Conservation (phyloP, 2,113 vertebrate species). For the Tychaedon coryphoeus region DNA sequence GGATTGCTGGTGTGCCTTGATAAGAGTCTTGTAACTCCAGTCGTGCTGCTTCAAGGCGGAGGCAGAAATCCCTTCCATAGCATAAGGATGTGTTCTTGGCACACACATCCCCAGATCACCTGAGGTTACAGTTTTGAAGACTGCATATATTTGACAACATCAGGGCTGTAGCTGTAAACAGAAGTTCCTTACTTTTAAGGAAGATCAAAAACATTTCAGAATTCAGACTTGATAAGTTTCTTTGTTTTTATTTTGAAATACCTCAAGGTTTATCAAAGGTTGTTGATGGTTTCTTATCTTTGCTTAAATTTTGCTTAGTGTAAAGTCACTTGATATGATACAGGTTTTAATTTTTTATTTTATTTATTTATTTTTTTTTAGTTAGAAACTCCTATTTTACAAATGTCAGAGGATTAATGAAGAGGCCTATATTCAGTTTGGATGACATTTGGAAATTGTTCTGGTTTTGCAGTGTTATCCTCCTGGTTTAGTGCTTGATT, state of each 20-base stretch:
- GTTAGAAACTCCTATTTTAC: background rate
- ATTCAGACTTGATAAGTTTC: background rate
- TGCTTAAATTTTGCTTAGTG: background rate
- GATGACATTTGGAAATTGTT: constrained; percentile 7
- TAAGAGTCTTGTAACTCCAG: background rate
- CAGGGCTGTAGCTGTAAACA: background rate
- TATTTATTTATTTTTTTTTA: background rate
- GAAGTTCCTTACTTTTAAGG: background rate
- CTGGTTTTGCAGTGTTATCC: background rate
- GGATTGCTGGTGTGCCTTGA: background rate
- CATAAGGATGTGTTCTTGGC: background rate
- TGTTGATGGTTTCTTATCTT: background rate
- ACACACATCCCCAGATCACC: rapidly evolving
- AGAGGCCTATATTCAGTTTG: background rate
- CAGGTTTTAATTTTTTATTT: background rate
- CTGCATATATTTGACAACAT: background rate
- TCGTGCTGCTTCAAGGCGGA: background rate
- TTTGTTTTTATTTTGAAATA: background rate
- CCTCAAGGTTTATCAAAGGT: background rate
- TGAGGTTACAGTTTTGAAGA: background rate
- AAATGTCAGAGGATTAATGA: background rate
- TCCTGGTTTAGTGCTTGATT: constrained; percentile 7
- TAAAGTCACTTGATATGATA: background rate
- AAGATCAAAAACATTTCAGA: background rate
- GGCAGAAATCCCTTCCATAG: background rate